Evolutionary conservation across 53 echinoderm and acorn worm genomes (phyloP), one percentile per base, ranked within the genome.

Genomic region (Echinarachnius parma): DNA sequence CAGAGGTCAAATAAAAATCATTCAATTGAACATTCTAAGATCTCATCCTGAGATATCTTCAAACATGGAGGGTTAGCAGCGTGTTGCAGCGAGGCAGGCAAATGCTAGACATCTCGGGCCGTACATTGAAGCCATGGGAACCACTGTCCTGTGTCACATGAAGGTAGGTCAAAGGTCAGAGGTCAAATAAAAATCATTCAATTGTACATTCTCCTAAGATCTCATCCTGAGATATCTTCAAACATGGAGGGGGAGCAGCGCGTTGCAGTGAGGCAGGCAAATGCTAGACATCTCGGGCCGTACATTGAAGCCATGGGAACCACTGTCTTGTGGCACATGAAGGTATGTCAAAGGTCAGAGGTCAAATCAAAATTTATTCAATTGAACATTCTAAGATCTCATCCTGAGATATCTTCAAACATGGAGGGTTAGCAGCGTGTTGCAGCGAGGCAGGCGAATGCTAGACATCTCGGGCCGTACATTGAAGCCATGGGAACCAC

Each of bases 31-130:
- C n/a, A n/a, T n/a, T n/a, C n/a, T n/a, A n/a, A n/a, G n/a, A n/a
- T n/a, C n/a, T n/a, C n/a, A n/a, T n/a, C n/a, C n/a, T n/a, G n/a
- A n/a, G n/a, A n/a, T n/a, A n/a, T n/a, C n/a, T n/a, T n/a, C n/a
- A n/a, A n/a, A n/a, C n/a, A 87, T 95, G 96, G 90, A 91, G 49
- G 72, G 77, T 13, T 90, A 95, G 52, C 96, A 95, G 80, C 81
- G 79, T 35, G 56, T 95, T 18, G 60, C 50, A 18, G 80, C 91
- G 9, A 74, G 96, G 10, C 76, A 71, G 61, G 85, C 77, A 9
- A 85, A 84, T 32, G 81, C 87, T 31, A 85, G 71, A 65, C 66
- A 78, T 35, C 71, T 94, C 19, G 46, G 62, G 50, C 34, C 56
- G 5, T 84, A 89, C 32, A 76, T 89, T 46, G 74, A 80, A 42